phyloP scores from a whole-genome alignment of 2,113 vertebrate species.

The Chauna torquata region DNA sequence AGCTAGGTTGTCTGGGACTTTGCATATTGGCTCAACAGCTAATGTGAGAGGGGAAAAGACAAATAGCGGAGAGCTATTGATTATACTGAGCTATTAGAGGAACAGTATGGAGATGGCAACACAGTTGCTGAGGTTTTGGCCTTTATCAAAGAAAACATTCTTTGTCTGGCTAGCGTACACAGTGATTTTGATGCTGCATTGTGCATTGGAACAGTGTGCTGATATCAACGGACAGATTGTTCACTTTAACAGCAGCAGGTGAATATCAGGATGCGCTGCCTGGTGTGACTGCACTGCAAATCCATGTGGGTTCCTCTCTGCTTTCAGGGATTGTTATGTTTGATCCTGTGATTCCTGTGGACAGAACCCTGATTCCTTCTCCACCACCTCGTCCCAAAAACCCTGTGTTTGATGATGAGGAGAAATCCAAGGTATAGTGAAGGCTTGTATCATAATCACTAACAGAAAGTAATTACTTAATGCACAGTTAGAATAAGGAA shows the following conservation, averaged over 20 bases:
- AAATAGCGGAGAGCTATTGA: not conserved
- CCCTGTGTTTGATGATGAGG: constrained; percentile 94
- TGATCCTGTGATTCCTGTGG: constrained; percentile 86
- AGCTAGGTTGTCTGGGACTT: not conserved
- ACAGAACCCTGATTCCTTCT: constrained; percentile 86
- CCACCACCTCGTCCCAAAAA: constrained; percentile 87
- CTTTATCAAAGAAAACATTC: not conserved
- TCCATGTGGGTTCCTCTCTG: not conserved
- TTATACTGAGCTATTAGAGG: not conserved
- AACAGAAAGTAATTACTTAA: not conserved
- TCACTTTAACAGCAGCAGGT: not conserved
- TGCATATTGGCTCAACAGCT: not conserved
- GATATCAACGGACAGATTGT: not conserved
- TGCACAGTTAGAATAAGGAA: not conserved
- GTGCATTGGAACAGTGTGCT: not conserved
- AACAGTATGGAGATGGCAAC: not conserved
- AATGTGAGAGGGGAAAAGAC: not conserved
- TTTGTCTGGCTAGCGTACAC: not conserved
- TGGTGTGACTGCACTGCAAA: not conserved
- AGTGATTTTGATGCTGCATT: not conserved
- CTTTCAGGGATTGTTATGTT: constrained; percentile 85
- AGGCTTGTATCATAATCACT: not conserved
- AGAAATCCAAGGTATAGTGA: constrained; percentile 87
- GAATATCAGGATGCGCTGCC: not conserved
- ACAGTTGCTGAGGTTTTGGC: not conserved